These are phyloP conservation scores for Liopterus haemorrhoidalis DNA, from an alignment of 2,888 invertebrate genomes.

Conservation along the genomic window DNA sequence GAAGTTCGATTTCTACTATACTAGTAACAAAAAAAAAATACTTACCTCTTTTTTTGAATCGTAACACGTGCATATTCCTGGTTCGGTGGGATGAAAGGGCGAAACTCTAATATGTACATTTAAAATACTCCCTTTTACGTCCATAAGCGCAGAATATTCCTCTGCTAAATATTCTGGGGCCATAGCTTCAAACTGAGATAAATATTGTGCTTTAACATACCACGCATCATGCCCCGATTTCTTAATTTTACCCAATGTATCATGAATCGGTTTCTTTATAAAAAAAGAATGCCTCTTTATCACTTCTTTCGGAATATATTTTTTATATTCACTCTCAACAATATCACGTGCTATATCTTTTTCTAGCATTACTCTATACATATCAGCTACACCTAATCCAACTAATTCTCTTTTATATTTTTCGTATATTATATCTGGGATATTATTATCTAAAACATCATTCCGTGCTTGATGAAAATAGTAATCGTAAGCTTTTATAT, in stretches of 20 bases:
- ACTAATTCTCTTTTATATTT: slow-evolving; percentile 70
- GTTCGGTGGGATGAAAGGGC: slow-evolving; percentile 58
- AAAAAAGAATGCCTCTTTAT: slow-evolving; percentile 69
- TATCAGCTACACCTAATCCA: slow-evolving; percentile 81
- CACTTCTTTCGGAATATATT: slow-evolving; percentile 75
- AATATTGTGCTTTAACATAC: slow-evolving; percentile 71
- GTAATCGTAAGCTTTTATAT: slow-evolving; percentile 74
- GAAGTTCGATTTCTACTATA: too few relatives aligned
- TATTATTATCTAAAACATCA: slow-evolving; percentile 74
- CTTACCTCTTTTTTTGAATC: slow-evolving; percentile 57
- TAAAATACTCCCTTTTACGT: slow-evolving; percentile 64
- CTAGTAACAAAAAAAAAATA: too few relatives aligned
- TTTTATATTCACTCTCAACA: slow-evolving; percentile 72
- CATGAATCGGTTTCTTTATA: slow-evolving; percentile 68
- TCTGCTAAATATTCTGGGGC: slow-evolving; percentile 79
- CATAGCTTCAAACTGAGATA: slow-evolving; percentile 72
- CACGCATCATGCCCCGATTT: slow-evolving; percentile 57
- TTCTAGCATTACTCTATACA: slow-evolving; percentile 79
- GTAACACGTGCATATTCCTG: slow-evolving; percentile 62
- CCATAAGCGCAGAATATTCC: slow-evolving; percentile 62
- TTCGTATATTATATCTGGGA: slow-evolving; percentile 73
- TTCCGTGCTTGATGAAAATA: slow-evolving; percentile 77
- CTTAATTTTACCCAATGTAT: slow-evolving; percentile 54
- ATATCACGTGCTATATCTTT: slow-evolving; percentile 59
- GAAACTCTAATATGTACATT: slow-evolving; percentile 59